Evolutionary conservation across 2,888 invertebrate species (phyloP), one percentile per base, ranked within the genome.

Genomic region (Philereme transversata): DNA sequence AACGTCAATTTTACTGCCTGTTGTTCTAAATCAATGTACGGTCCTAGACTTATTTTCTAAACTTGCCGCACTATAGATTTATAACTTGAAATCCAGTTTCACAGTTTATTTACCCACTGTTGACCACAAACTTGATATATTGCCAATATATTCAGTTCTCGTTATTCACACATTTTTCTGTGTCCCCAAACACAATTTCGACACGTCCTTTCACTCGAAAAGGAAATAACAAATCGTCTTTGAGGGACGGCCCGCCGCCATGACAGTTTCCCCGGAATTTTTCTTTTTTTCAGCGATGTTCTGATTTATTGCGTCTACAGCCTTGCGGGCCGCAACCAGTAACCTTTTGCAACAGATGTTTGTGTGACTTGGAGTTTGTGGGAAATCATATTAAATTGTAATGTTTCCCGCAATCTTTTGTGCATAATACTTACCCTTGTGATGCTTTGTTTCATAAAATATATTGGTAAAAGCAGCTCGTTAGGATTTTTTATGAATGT

Each of bases 291-390:
- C 72, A 64, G 62, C 62, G 72, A 73, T 70, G 72, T 70, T 60
- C 64, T 80, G 82, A 84, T 85, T 83, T 83, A 83, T 82, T 71
- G 65, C 75, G 73, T 76, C 74, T 77, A 69, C 75, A 74, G 77
- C 69, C 74, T 73, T 71, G 73, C 72, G 75, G 73, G 71, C 62
- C 70, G 71, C 72, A 71, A 71, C 75, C 71, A 72, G 79, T 7
- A 36, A 36, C 36, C 36, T 6, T 36, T 7, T 7, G 36, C 77
- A 79, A 81, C 84, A 84, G 78, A 81, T 83, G 84, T 81, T 75
- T 69, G 63, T 51, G 68, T 70, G 69, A 70, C 66, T 72, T 54
- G 60, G 49, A 60, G 66, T 71, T 68, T 64, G 62, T 65, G 63
- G 59, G 45, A 63, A 38, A 64, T 63, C 60, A 65, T 64, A 65